phyloP scores from a whole-genome alignment of 2,888 invertebrate species.

The Athripsodes cinereus region DNA sequence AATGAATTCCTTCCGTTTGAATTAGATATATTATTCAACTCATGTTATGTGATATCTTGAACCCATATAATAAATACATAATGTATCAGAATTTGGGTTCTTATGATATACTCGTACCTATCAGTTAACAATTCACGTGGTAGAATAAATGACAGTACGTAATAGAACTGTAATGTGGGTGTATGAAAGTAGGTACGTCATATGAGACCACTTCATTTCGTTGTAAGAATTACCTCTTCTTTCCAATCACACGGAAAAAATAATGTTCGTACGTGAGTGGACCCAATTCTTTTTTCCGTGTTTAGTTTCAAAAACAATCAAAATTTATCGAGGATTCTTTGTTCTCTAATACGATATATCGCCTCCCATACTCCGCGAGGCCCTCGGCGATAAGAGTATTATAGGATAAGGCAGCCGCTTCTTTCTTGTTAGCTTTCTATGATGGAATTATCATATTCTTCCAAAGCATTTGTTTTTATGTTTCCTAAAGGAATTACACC shows the following conservation, averaged over 20 bases:
- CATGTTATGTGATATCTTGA: too few relatives aligned
- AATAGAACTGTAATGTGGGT: too few relatives aligned
- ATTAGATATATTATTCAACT: too few relatives aligned
- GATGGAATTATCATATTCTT: constrained; percentile 25
- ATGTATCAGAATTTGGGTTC: too few relatives aligned
- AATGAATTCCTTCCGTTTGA: too few relatives aligned
- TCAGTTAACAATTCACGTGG: too few relatives aligned
- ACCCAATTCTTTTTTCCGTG: background rate
- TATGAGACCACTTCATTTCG: too few relatives aligned
- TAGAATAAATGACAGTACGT: too few relatives aligned
- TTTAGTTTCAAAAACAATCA: constrained; percentile 5
- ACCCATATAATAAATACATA: too few relatives aligned
- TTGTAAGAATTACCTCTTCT: background rate
- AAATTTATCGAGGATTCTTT: constrained; percentile 21
- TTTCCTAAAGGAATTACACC: constrained; percentile 23
- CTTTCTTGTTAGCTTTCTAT: constrained; percentile 5
- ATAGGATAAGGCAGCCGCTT: constrained; percentile 2
- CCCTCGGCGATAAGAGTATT: background rate
- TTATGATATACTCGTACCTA: too few relatives aligned
- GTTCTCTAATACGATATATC: constrained; percentile 22
- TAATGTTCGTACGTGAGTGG: constrained; percentile 1
- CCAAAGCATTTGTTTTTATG: constrained; percentile 23
- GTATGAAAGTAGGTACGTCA: too few relatives aligned
- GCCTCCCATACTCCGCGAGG: constrained; percentile 10
- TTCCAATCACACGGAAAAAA: background rate